phyloP scores from a whole-genome alignment of 1,140 invertebrate genomes.

The Hyles vespertilio region DNA sequence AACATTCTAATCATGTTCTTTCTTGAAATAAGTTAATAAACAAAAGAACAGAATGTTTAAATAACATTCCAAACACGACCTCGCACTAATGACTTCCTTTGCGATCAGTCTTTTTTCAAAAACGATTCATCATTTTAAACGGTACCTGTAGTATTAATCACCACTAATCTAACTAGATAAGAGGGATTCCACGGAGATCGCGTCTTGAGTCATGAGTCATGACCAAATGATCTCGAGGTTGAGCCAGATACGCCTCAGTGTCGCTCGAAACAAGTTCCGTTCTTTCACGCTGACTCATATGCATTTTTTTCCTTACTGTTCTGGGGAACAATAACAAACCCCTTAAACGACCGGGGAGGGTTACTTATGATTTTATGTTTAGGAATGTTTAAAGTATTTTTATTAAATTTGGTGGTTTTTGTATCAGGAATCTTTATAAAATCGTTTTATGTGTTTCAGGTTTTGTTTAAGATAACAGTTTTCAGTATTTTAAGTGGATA shows the following conservation, averaged over 20 bases:
- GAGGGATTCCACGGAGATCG: slow-evolving; percentile 32
- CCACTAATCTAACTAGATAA: slow-evolving; percentile 23
- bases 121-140: no score
- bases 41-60: no score
- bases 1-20: no score
- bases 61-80: not conserved
- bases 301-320: slow-evolving; percentile 30
- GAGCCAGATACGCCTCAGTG: not conserved
- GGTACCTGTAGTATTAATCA: slow-evolving; percentile 2
- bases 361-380: slow-evolving; percentile 7
- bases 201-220: slow-evolving; percentile 26
- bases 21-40: no score
- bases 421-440: no score
- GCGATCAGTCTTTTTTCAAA: no score
- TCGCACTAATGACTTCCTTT: not conserved
- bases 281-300: slow-evolving; percentile 36
- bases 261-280: slow-evolving; percentile 23
- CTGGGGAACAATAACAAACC: slow-evolving; percentile 10
- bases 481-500: no score
- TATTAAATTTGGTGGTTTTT: no score
- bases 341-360: slow-evolving; percentile 8
- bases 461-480: no score
- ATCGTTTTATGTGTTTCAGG: no score
- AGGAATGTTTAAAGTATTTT: slow-evolving; percentile 7
- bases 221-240: slow-evolving; percentile 23